Percentiles rank a stretch among this genome's conserved stretches.
These are phyloP conservation scores for Hypomecis punctinalis DNA, from an alignment of 2,888 invertebrate genomes.

Conservation along the genomic window DNA sequence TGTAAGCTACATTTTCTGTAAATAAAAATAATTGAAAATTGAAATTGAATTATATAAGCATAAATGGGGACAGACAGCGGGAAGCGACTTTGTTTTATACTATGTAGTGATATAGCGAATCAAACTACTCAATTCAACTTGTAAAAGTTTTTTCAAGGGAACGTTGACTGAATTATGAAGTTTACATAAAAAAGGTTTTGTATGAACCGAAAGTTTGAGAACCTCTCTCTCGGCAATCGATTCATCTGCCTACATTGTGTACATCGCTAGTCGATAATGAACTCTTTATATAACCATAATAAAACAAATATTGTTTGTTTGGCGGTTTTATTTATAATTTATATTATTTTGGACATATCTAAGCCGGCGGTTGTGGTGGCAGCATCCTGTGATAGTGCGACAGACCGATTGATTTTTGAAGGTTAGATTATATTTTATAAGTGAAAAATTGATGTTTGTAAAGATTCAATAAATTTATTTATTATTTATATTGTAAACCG, in stretches of 20 bases:
- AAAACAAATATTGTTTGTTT: slow-evolving; percentile 36
- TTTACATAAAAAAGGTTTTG: too few species aligned
- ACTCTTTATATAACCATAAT: slow-evolving; percentile 53
- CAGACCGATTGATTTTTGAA: slow-evolving; percentile 28
- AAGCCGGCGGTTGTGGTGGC: slow-evolving; percentile 52
- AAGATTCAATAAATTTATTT: too few species aligned
- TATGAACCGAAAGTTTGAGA: slow-evolving; percentile 58
- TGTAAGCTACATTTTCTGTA: too few species aligned
- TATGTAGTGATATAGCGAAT: too few species aligned
- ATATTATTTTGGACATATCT: slow-evolving; percentile 54
- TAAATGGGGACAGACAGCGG: too few species aligned
- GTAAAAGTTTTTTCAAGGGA: too few species aligned
- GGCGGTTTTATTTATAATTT: slow-evolving; percentile 38
- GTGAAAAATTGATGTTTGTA: too few species aligned
- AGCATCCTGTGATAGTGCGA: slow-evolving; percentile 44
- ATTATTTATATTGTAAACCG: background rate
- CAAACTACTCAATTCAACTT: too few species aligned
- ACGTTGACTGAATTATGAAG: too few species aligned
- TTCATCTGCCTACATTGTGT: slow-evolving; percentile 41
- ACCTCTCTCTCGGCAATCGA: slow-evolving; percentile 45
- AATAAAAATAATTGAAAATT: too few species aligned
- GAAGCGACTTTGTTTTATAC: too few species aligned
- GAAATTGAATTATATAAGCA: too few species aligned
- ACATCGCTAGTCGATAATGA: slow-evolving; percentile 54
- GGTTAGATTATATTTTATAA: slow-evolving; percentile 30